Evolutionary conservation across 2,113 vertebrate species (phyloP).

Genomic region (Sminthopsis crassicaudata): DNA sequence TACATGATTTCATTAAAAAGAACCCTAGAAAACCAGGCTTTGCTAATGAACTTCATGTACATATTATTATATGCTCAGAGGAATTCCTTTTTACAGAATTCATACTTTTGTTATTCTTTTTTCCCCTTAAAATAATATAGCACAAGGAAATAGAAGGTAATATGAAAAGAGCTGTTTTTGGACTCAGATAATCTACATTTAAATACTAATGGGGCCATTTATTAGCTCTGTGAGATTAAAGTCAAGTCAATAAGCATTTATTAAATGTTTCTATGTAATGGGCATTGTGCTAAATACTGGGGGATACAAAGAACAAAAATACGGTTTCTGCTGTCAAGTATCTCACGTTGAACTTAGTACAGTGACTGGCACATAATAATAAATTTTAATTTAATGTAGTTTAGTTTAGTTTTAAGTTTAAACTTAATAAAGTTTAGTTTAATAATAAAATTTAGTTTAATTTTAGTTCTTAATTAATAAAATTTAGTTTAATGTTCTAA

Average conservation of each 20-base stretch:
- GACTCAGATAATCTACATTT: not conserved
- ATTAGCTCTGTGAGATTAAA: not conserved
- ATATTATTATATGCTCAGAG: not conserved
- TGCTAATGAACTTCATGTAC: not conserved
- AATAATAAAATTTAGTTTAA: no score
- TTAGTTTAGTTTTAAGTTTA: no score
- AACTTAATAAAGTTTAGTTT: no score
- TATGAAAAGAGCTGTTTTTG: not conserved
- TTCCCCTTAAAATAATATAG: not conserved
- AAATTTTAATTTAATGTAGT: not conserved
- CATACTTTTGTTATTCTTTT: not conserved
- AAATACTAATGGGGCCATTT: not conserved
- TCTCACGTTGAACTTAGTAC: not conserved
- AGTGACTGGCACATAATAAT: not conserved
- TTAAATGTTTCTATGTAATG: not conserved
- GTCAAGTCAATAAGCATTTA: not conserved
- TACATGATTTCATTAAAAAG: slow-evolving; percentile 38
- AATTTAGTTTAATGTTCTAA: not conserved
- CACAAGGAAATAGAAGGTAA: not conserved
- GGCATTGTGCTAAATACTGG: not conserved
- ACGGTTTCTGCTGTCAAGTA: not conserved
- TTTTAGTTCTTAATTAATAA: no score
- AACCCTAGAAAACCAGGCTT: not conserved
- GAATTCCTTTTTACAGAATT: not conserved
- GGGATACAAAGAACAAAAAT: not conserved